Percentiles rank a stretch among this genome's conserved stretches.
phyloP scores from a whole-genome alignment of 2,888 invertebrate species.

The Tineola bisselliella region DNA sequence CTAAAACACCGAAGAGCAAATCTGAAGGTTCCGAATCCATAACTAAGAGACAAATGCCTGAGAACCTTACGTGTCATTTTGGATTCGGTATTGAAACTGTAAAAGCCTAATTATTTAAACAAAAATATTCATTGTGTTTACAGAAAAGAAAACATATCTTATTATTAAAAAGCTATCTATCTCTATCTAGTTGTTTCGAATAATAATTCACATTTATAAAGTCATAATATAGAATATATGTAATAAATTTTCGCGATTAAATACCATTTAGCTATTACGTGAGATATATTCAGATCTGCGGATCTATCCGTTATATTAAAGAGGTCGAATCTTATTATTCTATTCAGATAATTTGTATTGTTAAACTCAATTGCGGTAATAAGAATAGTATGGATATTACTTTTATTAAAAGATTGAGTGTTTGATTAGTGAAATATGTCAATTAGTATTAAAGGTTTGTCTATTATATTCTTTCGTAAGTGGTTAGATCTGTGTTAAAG shows the following conservation, averaged over 20 bases:
- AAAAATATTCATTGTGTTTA: too few relatives aligned
- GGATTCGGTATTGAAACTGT: constrained; percentile 51
- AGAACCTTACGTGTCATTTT: constrained; percentile 60
- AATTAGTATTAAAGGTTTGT: background rate
- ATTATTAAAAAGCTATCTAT: too few relatives aligned
- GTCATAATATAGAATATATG: too few relatives aligned
- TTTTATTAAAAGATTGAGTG: background rate
- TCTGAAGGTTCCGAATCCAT: constrained; percentile 28
- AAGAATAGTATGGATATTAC: background rate
- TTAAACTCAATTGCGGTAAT: background rate
- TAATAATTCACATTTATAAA: too few relatives aligned
- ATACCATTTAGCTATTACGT: background rate
- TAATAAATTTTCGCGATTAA: background rate
- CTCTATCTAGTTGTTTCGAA: too few relatives aligned
- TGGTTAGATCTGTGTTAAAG: background rate
- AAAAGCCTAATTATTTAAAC: constrained; percentile 18
- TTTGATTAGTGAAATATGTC: too few relatives aligned
- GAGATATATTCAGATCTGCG: background rate
- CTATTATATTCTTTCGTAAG: background rate
- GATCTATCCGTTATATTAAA: background rate
- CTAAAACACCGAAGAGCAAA: constrained; percentile 36
- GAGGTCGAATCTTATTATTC: constrained; percentile 1
- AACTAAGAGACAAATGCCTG: constrained; percentile 40
- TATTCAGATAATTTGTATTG: background rate
- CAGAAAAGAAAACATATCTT: too few relatives aligned